Evolutionary conservation across 2,888 invertebrate genomes (phyloP), one percentile per base, ranked within the genome.

Genomic region (Tryphoninae sp.): DNA sequence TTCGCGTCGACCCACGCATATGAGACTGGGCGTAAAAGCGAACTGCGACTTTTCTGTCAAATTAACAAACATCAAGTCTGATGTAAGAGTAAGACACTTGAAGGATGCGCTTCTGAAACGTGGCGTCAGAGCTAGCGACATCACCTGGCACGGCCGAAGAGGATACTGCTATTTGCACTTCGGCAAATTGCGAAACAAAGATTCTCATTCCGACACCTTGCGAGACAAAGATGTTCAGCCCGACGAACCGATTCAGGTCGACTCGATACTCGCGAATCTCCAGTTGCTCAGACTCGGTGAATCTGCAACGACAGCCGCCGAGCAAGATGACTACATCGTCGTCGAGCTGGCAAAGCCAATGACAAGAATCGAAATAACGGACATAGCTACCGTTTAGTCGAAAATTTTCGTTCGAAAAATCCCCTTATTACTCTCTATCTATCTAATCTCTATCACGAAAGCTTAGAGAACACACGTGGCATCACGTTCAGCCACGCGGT

Each of bases 151-250:
- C 84, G 92, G 89, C 8, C 83, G 87, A 19, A 86, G 94, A 76
- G 95, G 96, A 73, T 95, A 94, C 90, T 96, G 95, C 89, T 96
- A 95, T 88, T 93, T 96, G 86, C 96, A 96, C 91, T 96, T 96
- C 92, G 94, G 95, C 85, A 96, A 96, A 91, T 93, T 91, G 7
- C 86, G 88, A 22, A 89, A 86, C 72, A 85, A 87, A 49, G 88
- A 87, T 13, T 80, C 80, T 6, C 72, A 81, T 59, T 4, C 2
- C 26, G 26, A 26, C 26, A 26, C n/a, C n/a, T n/a, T n/a, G n/a
- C n/a, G n/a, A n/a, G n/a, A 1, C 26, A 4, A 26, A 26, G 26
- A 26, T 26, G 3, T 2, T 26, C 26, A 6, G 6, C 87, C 87
- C 7, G 86, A 89, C 68, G 86, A 89, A 58, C 91, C 92, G n/a